These are phyloP conservation scores for Amblyornis subalaris DNA, from an alignment of 2,113 vertebrate species.

Conservation along the genomic window DNA sequence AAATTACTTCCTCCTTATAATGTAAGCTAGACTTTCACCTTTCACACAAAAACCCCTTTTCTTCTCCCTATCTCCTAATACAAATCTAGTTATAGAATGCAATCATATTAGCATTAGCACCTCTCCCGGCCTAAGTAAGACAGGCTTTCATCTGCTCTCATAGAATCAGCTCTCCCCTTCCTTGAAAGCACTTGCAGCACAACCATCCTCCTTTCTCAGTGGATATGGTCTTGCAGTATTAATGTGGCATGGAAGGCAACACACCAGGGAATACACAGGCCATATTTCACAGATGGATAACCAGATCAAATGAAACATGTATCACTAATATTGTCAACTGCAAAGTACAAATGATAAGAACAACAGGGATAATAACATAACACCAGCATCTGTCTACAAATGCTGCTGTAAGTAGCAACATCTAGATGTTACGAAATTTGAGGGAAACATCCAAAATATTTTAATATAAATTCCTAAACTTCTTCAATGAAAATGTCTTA, in stretches of 20 bases:
- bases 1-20: not conserved
- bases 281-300: not conserved
- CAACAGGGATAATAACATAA: not conserved
- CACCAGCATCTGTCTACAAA: not conserved
- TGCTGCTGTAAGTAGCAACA: not conserved
- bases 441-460: not conserved
- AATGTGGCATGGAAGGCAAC: not conserved
- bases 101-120: not conserved
- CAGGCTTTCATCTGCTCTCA: not conserved
- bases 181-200: not conserved
- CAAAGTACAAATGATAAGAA: not conserved
- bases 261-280: not conserved
- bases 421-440: accelerated
- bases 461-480: not conserved
- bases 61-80: not conserved
- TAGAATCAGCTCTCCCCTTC: not conserved
- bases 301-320: not conserved
- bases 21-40: not conserved
- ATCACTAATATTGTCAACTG: not conserved
- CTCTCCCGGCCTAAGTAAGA: not conserved
- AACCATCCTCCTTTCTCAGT: not conserved
- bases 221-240: not conserved
- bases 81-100: not conserved
- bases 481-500: not conserved
- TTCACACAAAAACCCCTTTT: not conserved